Evolutionary conservation across 2,797 vertebrate genomes (phyloP), one percentile per base, ranked within the genome.

Genomic region (Cossypha niveicapilla): DNA sequence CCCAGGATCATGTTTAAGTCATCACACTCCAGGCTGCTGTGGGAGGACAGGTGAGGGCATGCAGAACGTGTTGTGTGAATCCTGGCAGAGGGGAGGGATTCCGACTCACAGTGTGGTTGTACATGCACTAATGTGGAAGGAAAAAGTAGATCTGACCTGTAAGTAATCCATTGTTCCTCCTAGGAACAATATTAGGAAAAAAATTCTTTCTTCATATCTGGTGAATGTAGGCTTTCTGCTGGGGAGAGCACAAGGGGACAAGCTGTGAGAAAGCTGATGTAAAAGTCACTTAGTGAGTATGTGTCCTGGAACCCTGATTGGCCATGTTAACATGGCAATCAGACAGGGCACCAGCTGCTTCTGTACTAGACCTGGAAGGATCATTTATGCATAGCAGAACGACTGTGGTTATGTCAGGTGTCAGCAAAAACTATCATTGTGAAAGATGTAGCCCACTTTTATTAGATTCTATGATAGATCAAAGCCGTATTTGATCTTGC

Each of bases 401-500:
- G 4, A 53, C 35, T 51, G 11, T 61, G 62, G 32, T 35, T 90
- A 51, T 2, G 0, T 47, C 4, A 10, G 7, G 23, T 89, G 53
- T 76, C 70, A 71, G 23, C 61, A 47, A 72, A 92, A 68, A 56
- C 35, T 71, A 15, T 60, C 19, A 18, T 12, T 13, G 34, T 81
- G 67, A 84, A 86, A 54, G 37, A 90, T 27, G 18, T 68, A 81
- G 32, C 66, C 63, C 77, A 56, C 22, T 94, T 92, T 88, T 93
- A 88, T 86, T 75, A 86, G 70, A 32, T 86, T 41, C 25, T 58
- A 68, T 16, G 8, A 32, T 48, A 90, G 62, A 84, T 84, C 83
- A 93, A 95, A 92, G 77, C 62, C 22, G 14, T 79, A 66, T 90
- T 90, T 86, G 70, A 86, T 88, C 76, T 86, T 54, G 13, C 24